Base-by-base conservation (phyloP, 2,113 vertebrate species). In the Misgurnus mizolepis region DNA sequence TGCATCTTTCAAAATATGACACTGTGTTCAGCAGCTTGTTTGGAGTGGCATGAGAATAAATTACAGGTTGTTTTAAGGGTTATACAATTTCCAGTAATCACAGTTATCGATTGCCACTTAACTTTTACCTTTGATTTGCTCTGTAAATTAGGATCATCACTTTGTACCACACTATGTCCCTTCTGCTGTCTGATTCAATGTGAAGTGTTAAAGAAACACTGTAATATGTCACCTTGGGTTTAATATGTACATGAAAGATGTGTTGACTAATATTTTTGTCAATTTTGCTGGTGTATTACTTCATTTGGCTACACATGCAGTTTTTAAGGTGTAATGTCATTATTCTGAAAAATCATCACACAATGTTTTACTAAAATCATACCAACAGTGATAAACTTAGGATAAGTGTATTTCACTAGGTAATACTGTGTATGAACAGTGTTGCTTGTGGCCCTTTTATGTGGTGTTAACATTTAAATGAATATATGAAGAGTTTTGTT, bases 141-240 rank as follows among this genome's bases (percentile, higher is more conserved):
- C 27, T 53, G 18, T 7, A 18, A 55, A 56, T 55, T 40, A 56
- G 43, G 8, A 71, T 14, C 15, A 15, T n/a, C 4, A n/a, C 15
- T 56, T 49, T 70, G 17, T 8, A 27, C 55, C 55, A 58, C 55
- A 58, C 0, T 7, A 7, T 58, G 12, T 58, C 55, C 17, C 15
- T 43, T 39, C 22, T 60, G 8, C 40, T 43, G 18, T 73, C 39
- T 22, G 70, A 73, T 7, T n/a, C 6, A 60, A 70, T 70, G 39
- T 55, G 9, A 67, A 50, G 49, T 34, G 67, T 50, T 50, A 69
- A 69, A 69, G 67, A 47, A 73, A 73, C 70, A 73, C 10, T 72
- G 50, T 71, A 58, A 40, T 17, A 40, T 11, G 15, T 43, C n/a
- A 43, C 17, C 11, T 43, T 58, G 9, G 70, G 22, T 8, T 73